Conservation (phyloP, 2,797 vertebrate species). For the Pseudochromis fuscus region DNA sequence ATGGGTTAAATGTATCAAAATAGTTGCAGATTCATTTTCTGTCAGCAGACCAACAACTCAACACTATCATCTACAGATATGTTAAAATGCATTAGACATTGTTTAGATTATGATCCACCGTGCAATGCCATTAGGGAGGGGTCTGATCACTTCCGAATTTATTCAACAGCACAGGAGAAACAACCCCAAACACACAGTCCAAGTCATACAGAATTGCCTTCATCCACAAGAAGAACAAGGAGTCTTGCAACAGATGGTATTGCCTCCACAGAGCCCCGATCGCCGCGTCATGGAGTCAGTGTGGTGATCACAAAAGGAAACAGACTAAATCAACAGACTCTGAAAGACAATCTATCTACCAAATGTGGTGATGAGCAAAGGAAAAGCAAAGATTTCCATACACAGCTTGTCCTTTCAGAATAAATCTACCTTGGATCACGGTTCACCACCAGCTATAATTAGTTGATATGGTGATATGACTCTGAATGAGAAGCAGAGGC, state of each 20-base stretch:
- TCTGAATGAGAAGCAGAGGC: background rate
- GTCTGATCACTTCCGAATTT: too few species aligned
- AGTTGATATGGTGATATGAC: background rate
- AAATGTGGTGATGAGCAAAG: background rate
- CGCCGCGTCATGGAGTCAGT: background rate
- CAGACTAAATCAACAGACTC: background rate
- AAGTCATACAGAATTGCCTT: background rate
- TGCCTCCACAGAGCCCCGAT: background rate
- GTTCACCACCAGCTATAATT: background rate
- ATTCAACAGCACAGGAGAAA: background rate
- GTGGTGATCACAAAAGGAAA: background rate
- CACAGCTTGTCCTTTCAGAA: background rate
- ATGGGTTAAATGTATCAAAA: background rate
- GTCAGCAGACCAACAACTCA: too few species aligned
- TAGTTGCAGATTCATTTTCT: background rate
- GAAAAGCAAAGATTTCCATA: background rate
- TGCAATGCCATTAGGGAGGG: accelerated
- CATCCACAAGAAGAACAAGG: background rate
- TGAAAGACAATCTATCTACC: background rate
- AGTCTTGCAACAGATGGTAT: background rate
- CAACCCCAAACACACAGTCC: background rate
- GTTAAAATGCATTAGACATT: accelerated
- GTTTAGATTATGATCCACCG: background rate
- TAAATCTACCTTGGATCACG: background rate
- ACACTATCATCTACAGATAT: too few species aligned